These are phyloP conservation scores for Notarius quadriscutis DNA, from an alignment of 2,113 vertebrate genomes.

Conservation along the genomic window DNA sequence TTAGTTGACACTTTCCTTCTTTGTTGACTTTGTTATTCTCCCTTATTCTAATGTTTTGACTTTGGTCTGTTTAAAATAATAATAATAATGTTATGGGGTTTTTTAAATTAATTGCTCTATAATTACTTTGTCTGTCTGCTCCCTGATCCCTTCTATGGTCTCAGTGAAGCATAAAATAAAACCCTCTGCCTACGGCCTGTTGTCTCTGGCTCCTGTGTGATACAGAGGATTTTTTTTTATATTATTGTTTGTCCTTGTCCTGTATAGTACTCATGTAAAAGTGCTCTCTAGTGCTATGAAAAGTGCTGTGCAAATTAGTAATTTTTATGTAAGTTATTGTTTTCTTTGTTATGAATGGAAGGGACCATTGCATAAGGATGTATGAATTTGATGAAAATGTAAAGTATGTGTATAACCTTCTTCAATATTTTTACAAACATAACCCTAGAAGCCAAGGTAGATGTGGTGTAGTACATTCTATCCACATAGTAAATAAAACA, in stretches of 20 bases:
- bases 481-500: background rate
- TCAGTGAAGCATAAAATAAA: background rate
- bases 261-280: constrained; percentile 16
- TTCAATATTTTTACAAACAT: background rate
- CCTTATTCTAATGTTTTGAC: background rate
- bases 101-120: background rate
- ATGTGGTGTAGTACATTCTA: background rate
- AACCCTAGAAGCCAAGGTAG: background rate
- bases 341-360: constrained; percentile 9
- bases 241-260: background rate
- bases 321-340: constrained; percentile 15
- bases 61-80: background rate
- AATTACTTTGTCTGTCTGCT: constrained; percentile 8
- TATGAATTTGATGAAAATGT: background rate
- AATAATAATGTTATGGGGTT: background rate
- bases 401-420: background rate
- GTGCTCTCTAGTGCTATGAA: background rate
- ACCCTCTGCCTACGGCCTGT: background rate
- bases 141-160: background rate
- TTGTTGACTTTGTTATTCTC: background rate
- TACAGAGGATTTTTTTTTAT: constrained; percentile 6
- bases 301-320: constrained; percentile 5
- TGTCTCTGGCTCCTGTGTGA: constrained; percentile 30
- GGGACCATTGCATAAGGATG: background rate
- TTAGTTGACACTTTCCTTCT: background rate